A percentile compares a stretch with the other conserved stretches of the same genome.
Conservation (phyloP, 2,888 invertebrate species). For the Nasonia oneida region DNA sequence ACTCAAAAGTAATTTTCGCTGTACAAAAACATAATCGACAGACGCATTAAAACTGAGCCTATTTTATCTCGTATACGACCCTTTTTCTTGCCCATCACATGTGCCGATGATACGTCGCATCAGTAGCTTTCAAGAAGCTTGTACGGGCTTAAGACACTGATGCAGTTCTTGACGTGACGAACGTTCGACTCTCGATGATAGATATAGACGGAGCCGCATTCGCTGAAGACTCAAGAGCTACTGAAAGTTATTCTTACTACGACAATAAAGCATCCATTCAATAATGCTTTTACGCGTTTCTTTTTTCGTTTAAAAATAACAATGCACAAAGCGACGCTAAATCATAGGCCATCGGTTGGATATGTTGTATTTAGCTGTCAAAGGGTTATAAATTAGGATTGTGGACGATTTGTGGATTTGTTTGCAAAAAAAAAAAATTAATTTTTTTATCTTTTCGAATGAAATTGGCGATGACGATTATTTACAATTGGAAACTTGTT, state of each 20-base stretch:
- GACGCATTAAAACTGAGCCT: neutral
- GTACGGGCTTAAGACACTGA: conserved; percentile 3
- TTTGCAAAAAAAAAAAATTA: too few relatives aligned
- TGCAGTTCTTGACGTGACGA: conserved; percentile 8
- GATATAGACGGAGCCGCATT: conserved; percentile 17
- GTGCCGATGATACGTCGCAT: conserved; percentile 13
- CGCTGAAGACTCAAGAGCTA: conserved; percentile 27
- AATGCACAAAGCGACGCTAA: conserved; percentile 37
- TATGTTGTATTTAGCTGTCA: neutral
- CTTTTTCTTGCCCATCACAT: neutral
- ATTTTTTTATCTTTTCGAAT: too few relatives aligned
- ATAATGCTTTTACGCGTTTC: neutral
- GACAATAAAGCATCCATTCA: conserved; percentile 33
- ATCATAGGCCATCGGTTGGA: neutral
- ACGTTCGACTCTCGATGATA: conserved; percentile 23
- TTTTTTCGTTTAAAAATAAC: conserved; percentile 17
- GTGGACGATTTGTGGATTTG: too few relatives aligned
- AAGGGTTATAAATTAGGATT: neutral
- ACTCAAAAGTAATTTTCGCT: too few relatives aligned
- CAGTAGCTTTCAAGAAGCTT: conserved; percentile 45
- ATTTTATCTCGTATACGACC: neutral
- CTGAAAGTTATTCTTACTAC: conserved; percentile 37
- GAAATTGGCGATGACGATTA: neutral
- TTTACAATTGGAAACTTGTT: neutral
- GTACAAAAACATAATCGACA: neutral